phyloP scores from a whole-genome alignment of 2,797 vertebrate species.

The Manis pentadactyla region DNA sequence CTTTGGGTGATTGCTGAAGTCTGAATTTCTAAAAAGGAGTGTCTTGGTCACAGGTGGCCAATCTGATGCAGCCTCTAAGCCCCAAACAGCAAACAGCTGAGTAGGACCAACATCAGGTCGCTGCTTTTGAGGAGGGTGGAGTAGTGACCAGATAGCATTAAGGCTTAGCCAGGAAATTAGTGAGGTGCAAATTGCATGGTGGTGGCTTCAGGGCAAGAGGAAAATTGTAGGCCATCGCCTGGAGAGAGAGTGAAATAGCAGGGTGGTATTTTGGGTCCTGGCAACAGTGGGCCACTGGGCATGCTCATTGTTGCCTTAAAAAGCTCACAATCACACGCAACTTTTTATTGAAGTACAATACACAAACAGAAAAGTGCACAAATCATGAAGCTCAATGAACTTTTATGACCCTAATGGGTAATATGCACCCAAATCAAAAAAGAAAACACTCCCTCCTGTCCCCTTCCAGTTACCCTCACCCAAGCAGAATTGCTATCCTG shows the following conservation, averaged over 20 bases:
- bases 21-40: slow-evolving; percentile 32
- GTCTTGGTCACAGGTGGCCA: not conserved
- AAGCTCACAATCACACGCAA: not conserved
- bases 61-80: not conserved
- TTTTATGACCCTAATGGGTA: not conserved
- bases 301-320: slow-evolving; percentile 24
- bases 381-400: not conserved
- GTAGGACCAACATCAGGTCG: not conserved
- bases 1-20: not conserved
- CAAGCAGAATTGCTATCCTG: not conserved
- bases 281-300: not conserved
- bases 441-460: not conserved
- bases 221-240: slow-evolving; percentile 75
- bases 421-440: not conserved
- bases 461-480: not conserved
- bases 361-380: not conserved
- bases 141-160: slow-evolving; percentile 28
- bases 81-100: not conserved
- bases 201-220: slow-evolving; percentile 72
- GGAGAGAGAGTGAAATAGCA: slow-evolving; percentile 72
- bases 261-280: slow-evolving; percentile 71
- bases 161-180: slow-evolving; percentile 71
- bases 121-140: slow-evolving; percentile 28
- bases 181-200: slow-evolving; percentile 79
- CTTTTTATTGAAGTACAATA: not conserved